Conservation (phyloP, 2,888 invertebrate species). For the Hydroisotoma schaefferi region DNA sequence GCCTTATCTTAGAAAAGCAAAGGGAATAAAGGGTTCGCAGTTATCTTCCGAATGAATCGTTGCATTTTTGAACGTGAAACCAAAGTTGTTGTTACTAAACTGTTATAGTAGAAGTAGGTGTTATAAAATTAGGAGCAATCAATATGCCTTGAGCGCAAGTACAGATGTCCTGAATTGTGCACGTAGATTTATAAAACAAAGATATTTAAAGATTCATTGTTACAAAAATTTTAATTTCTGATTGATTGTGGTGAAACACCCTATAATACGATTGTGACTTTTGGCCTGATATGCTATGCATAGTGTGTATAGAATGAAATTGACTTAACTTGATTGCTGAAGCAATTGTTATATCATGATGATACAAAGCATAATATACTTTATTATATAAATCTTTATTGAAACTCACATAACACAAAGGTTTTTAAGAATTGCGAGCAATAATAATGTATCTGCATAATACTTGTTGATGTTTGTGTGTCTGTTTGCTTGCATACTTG, state of each 20-base stretch:
- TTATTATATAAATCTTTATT: constrained; percentile 9
- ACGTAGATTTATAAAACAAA: not conserved
- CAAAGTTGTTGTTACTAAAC: constrained; percentile 6
- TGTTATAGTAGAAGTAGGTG: not conserved
- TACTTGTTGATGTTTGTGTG: not conserved
- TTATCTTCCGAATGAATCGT: not conserved
- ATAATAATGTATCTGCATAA: constrained; percentile 8
- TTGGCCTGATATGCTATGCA: constrained; percentile 7
- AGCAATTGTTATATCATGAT: constrained; percentile 1
- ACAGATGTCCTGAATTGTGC: not conserved
- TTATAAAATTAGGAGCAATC: too few relatives aligned
- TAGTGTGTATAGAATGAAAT: not conserved
- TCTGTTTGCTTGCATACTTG: too few relatives aligned
- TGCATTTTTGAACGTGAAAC: constrained; percentile 8
- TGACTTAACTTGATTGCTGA: not conserved
- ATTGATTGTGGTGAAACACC: constrained; percentile 8
- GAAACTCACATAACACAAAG: not conserved
- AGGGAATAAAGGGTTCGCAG: too few relatives aligned
- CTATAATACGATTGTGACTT: constrained; percentile 7
- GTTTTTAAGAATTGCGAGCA: constrained; percentile 3
- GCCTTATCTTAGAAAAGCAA: constrained; percentile 10
- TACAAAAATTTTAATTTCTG: not conserved
- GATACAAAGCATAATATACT: not conserved
- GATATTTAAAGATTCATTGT: not conserved
- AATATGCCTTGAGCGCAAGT: not conserved